Percentiles rank a stretch among this genome's conserved stretches.
Evolutionary conservation across 2,113 vertebrate genomes (phyloP).

Genomic region (Azemiops feae): DNA sequence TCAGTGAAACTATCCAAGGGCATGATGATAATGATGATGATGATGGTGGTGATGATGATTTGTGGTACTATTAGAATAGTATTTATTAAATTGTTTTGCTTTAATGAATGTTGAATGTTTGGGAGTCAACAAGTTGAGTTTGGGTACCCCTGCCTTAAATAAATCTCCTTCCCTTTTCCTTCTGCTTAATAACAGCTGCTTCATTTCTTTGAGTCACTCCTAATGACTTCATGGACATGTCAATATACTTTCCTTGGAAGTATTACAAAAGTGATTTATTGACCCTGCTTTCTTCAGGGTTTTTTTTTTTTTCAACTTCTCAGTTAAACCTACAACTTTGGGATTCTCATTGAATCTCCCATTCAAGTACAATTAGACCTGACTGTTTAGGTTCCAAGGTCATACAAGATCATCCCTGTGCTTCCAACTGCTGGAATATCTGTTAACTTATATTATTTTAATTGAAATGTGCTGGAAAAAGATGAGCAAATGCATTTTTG

Average conservation of each 20-base stretch:
- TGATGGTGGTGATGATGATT: background rate
- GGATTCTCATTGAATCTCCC: background rate
- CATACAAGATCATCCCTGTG: background rate
- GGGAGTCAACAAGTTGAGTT: background rate
- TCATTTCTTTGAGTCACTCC: background rate
- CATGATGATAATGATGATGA: background rate
- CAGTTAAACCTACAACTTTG: background rate
- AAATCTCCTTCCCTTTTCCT: background rate
- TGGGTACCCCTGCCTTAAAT: background rate
- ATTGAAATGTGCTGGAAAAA: background rate
- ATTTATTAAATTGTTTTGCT: background rate
- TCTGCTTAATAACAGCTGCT: slow-evolving; percentile 1
- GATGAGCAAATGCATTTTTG: slow-evolving; percentile 12
- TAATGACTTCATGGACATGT: background rate
- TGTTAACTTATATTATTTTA: slow-evolving; percentile 26
- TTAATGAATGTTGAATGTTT: background rate
- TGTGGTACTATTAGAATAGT: background rate
- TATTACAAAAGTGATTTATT: background rate
- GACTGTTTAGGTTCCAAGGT: background rate
- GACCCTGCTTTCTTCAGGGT: background rate
- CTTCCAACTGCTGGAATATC: background rate
- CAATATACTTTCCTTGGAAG: background rate
- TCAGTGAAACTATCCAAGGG: background rate
- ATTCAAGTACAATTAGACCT: background rate
- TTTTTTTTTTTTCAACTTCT: background rate